These are phyloP conservation scores for Hypsopygia costalis DNA, from an alignment of 2,888 invertebrate species.

Conservation along the genomic window DNA sequence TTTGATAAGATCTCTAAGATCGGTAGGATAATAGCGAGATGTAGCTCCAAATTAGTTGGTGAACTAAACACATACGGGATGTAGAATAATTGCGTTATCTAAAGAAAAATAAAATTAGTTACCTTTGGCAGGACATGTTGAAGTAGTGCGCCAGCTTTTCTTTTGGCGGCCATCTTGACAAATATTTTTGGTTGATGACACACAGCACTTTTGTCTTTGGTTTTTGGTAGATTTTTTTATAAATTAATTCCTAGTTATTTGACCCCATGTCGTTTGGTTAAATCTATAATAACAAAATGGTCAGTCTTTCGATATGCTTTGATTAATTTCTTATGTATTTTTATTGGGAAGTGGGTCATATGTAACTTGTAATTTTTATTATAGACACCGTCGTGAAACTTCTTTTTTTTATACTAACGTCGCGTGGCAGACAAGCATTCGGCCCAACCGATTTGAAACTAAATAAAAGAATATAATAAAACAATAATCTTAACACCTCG, in stretches of 20 bases:
- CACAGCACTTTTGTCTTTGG: conserved; percentile 68
- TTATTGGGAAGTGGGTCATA: too few relatives aligned
- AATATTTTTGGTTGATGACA: conserved; percentile 47
- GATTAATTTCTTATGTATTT: conserved; percentile 1
- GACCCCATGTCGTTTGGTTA: conserved; percentile 46
- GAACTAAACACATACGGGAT: conserved; percentile 11
- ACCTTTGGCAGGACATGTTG: conserved; percentile 83
- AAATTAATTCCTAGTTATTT: conserved; percentile 42
- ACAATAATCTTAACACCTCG: too few relatives aligned
- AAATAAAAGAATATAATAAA: too few relatives aligned
- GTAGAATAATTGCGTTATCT: too few relatives aligned
- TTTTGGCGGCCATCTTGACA: conserved; percentile 85
- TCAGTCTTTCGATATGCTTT: conserved; percentile 16
- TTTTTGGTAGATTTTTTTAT: conserved; percentile 31
- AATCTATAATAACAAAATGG: conserved; percentile 12
- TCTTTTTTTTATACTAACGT: too few relatives aligned
- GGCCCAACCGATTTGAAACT: too few relatives aligned
- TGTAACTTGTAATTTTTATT: too few relatives aligned
- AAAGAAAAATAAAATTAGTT: conserved; percentile 25
- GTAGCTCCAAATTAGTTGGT: conserved; percentile 11
- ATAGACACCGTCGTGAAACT: too few relatives aligned
- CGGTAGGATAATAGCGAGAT: not conserved
- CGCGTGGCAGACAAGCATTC: too few relatives aligned
- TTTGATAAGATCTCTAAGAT: conserved; percentile 15
- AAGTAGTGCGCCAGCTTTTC: conserved; percentile 87